Percentiles rank a stretch among this genome's conserved stretches.
These are phyloP conservation scores for Aricia agestis DNA, from an alignment of 1,140 invertebrate genomes.

Conservation along the genomic window DNA sequence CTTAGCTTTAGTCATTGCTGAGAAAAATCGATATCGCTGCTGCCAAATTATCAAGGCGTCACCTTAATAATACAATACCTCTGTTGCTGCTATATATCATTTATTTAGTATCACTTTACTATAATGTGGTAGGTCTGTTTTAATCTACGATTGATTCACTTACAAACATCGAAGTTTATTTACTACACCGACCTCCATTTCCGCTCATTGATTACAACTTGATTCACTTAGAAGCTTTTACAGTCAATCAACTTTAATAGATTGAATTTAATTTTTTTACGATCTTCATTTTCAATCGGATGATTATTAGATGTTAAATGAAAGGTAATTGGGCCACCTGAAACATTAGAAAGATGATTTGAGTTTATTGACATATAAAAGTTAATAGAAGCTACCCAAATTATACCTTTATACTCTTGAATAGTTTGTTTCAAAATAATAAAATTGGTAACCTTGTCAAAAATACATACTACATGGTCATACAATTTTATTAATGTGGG, in stretches of 20 bases:
- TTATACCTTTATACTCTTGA: too few relatives aligned
- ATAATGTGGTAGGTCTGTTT: background rate
- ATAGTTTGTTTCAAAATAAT: too few relatives aligned
- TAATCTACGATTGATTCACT: background rate
- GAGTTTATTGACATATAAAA: too few relatives aligned
- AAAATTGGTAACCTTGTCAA: too few relatives aligned
- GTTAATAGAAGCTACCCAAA: too few relatives aligned
- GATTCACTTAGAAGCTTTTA: constrained; percentile 3
- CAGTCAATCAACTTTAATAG: background rate
- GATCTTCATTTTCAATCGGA: background rate
- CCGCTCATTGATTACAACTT: background rate
- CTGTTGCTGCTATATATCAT: background rate
- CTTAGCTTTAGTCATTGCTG: too few relatives aligned
- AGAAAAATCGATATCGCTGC: too few relatives aligned
- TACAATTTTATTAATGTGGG: too few relatives aligned
- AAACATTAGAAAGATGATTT: background rate
- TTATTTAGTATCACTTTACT: background rate
- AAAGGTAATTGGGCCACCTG: background rate
- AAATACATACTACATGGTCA: too few relatives aligned
- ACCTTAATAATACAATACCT: background rate
- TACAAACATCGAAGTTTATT: background rate
- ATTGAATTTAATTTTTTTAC: background rate
- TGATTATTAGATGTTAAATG: background rate
- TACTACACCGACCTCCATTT: background rate
- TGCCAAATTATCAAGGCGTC: too few relatives aligned